phyloP scores from a whole-genome alignment of 1,140 invertebrate genomes.

The Proctacanthus coquilletti region DNA sequence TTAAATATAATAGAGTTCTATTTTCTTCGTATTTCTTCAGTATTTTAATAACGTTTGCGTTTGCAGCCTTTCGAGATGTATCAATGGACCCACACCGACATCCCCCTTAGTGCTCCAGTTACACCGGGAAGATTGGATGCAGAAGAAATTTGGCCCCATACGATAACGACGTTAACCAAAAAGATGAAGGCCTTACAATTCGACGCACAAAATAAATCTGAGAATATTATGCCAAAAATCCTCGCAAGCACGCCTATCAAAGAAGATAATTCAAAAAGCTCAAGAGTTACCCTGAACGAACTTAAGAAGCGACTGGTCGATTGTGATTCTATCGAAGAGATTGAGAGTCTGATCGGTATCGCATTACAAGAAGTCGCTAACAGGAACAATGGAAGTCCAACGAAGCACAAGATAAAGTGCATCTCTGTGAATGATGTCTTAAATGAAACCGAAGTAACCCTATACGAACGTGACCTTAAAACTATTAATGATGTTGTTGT shows the following conservation, averaged over 20 bases:
- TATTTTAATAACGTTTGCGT: no score
- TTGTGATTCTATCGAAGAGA: constrained; percentile 11
- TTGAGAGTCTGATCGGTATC: not conserved
- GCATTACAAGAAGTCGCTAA: not conserved
- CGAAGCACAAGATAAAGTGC: constrained; percentile 14
- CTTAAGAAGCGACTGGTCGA: constrained; percentile 20
- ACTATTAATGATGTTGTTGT: no score
- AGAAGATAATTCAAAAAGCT: not conserved
- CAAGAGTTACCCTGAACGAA: constrained; percentile 8
- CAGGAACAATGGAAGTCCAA: no score
- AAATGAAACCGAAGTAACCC: constrained; percentile 20
- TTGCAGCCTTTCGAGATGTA: constrained; percentile 75
- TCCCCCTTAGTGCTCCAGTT: constrained; percentile 42
- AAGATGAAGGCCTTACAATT: not conserved
- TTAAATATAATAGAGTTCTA: no score
- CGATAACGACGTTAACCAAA: constrained; percentile 9
- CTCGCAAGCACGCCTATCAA: not conserved
- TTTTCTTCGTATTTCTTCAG: no score
- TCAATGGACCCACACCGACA: constrained; percentile 70
- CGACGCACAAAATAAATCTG: no score
- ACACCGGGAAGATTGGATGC: constrained; percentile 52
- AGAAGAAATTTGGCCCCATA: constrained; percentile 23
- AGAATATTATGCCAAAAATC: no score
- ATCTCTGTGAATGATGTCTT: constrained; percentile 20
- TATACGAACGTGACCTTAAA: no score